Evolutionary conservation across 1,140 invertebrate genomes (phyloP), one percentile per base, ranked within the genome.

Genomic region (Saccostrea cuccullata): DNA sequence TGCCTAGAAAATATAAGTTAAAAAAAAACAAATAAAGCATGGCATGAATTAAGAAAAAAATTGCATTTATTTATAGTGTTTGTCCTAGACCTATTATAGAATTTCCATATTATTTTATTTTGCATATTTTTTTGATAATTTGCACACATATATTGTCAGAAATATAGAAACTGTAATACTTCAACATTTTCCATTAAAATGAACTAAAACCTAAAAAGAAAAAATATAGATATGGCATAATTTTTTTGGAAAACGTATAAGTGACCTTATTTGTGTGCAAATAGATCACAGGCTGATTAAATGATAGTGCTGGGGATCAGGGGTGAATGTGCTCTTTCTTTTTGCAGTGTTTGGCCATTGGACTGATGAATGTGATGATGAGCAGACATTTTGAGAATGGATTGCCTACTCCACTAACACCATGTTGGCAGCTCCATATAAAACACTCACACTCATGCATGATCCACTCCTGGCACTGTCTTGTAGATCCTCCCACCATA

Each of bases 301-400:
- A 64, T 64, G 17, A 1, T 77, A 77, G 70, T 15, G 20, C 20
- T 20, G 9, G 23, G 60, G 60, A 67, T 67, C 23, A 30, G 70
- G 30, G 70, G 70, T 77, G 70, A 30, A 77, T 77, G 70, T 77
- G 70, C 91, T 90, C 92, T 91, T 92, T 91, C 94, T 87, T 92
- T 92, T 95, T 95, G 77, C 95, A 97, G 97, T 96, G 88, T 98
- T 98, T 95, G 97, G 97, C 12, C 97, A 98, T 93, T 96, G 96
- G 91, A 97, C 97, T 23, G 96, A 96, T 89, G 96, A 97, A 92
- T 98, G 97, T 95, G 96, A 97, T 95, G 97, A 97, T 94, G 97
- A 96, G 92, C 97, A 98, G 95, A 97, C 97, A 86, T 98, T 97
- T 96, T 98, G 96, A 96, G 40, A 30, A 30, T 77, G 70, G 70